Percentiles rank a stretch among this genome's conserved stretches.
Conservation (phyloP, 2,888 invertebrate species). For the Chloroclysta siterata region DNA sequence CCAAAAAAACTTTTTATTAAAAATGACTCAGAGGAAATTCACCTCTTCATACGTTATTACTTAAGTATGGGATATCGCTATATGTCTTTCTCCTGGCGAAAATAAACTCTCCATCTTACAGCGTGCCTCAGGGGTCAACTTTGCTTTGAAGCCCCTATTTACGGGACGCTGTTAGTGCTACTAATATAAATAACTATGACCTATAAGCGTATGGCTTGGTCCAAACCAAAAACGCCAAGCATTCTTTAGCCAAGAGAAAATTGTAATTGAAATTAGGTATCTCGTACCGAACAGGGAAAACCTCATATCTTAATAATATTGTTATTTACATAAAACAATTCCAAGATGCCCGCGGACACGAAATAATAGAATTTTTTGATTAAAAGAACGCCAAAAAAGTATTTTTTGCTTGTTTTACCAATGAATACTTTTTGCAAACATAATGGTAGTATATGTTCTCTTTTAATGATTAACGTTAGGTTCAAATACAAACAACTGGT, state of each 20-base stretch:
- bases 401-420: constrained; percentile 4
- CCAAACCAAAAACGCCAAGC: constrained; percentile 12
- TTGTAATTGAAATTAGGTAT: constrained; percentile 28
- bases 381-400: constrained; percentile 12
- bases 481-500: not conserved
- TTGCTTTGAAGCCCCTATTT: no score
- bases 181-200: no score
- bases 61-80: no score
- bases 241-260: constrained; percentile 20
- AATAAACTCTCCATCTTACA: no score
- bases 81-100: no score
- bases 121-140: no score
- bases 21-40: no score
- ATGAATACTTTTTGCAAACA: not conserved
- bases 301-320: constrained; percentile 15
- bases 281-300: constrained; percentile 20
- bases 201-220: not conserved
- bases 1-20: no score
- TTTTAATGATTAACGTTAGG: not conserved
- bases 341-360: not conserved
- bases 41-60: no score
- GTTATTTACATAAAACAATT: constrained; percentile 20
- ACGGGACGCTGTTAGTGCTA: no score
- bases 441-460: not conserved
- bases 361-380: constrained; percentile 26